Evolutionary conservation across 1,140 invertebrate species (phyloP), one percentile per base, ranked within the genome.

Genomic region (Trichonephila clavata): DNA sequence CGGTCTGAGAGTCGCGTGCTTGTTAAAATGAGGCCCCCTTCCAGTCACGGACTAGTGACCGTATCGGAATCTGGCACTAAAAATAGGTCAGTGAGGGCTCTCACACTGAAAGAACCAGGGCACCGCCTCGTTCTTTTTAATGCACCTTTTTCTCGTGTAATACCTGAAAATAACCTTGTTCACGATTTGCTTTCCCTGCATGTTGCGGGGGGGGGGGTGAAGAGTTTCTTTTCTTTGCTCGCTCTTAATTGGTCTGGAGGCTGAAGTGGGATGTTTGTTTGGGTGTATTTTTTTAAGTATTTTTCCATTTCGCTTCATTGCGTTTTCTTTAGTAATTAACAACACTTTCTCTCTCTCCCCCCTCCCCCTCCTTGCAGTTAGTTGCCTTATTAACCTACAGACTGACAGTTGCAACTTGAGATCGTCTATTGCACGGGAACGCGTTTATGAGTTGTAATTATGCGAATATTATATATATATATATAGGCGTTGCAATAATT

Each of bases 91-190:
- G 16, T 18, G 27, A 60, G 77, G 86, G 61, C 86, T 27, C 86
- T 32, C 50, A 32, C 27, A 63, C 59, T 18, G 61, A 84, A 59
- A 84, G 50, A 84, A 84, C 57, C 16, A 57, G 81, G 57, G 8
- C 81, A 59, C 43, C 24, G 43, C n/a, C 50, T 84, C 71, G 71
- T 80, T 80, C 61, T 21, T 63, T 63, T 21, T 80, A 16, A 32
- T 43, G 71, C 6, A 7, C 27, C 18, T 43, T 27, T 80, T 80
- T 43, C 21, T 43, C 32, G 61, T 89, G 87, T 24, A 14, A 59
- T 89, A 89, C 87, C 65, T 89, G 65, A 77, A 77, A 89, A 89
- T 89, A 89, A 50, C 86, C 86, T 88, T 61, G 57, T 61, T 43
- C 60, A 50, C 60, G n/a, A 80, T 80, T 80, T 80, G 71, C 71